Conservation (phyloP, 2,113 vertebrate species). For the Macrotis lagotis region DNA sequence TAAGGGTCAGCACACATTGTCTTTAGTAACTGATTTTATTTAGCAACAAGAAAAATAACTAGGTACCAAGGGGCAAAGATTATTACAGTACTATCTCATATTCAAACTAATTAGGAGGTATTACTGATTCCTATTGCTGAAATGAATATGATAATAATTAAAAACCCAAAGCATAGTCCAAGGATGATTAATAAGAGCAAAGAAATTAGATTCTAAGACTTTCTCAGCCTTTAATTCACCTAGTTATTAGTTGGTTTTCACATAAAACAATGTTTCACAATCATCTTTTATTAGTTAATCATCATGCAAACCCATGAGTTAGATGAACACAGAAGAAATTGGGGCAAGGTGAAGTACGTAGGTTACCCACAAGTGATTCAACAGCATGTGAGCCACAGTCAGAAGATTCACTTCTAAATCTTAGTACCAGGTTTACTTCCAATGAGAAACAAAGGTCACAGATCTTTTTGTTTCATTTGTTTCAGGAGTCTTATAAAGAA, state of each 20-base stretch:
- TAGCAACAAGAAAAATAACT: constrained; percentile 53
- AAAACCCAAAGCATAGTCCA: constrained; percentile 46
- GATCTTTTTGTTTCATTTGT: background rate
- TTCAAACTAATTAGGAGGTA: constrained; percentile 48
- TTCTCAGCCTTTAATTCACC: background rate
- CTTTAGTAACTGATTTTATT: constrained; percentile 52
- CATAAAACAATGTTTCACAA: background rate
- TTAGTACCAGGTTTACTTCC: background rate
- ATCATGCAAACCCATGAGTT: constrained; percentile 12
- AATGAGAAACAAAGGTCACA: background rate
- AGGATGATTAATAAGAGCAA: constrained; percentile 46
- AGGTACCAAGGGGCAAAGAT: constrained; percentile 1
- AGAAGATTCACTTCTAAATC: constrained; percentile 31
- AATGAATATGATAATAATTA: constrained; percentile 57
- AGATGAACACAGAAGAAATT: background rate
- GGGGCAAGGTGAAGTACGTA: background rate
- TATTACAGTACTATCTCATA: constrained; percentile 46
- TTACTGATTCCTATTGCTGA: constrained; percentile 47
- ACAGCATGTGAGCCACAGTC: background rate
- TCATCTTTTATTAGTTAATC: constrained; percentile 20
- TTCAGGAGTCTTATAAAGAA: background rate
- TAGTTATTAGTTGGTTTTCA: constrained; percentile 27
- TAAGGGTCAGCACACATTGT: constrained; percentile 26
- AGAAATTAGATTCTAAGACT: constrained; percentile 7
- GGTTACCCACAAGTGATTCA: background rate